Evolutionary conservation across 2,797 vertebrate species (phyloP), one percentile per base, ranked within the genome.

Genomic region (Anguilla anguilla): DNA sequence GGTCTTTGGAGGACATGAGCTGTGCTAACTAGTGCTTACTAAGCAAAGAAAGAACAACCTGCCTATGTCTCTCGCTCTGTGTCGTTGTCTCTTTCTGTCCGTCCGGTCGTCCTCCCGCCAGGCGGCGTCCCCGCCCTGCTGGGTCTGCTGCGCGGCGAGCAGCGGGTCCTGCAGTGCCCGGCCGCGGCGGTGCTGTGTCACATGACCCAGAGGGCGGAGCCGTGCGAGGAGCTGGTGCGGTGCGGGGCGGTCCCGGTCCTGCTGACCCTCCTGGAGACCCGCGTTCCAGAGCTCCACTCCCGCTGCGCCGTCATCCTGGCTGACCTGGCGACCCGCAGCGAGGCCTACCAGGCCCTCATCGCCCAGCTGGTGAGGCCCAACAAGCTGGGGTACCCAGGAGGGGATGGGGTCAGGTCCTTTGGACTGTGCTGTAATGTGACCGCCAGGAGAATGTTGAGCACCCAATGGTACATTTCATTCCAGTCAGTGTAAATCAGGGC

Each of bases 161-260:
- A 86, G 87, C 90, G 92, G 83, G 88, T 92, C 74, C 77, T 96
- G 84, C 92, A 94, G 85, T 95, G 95, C 89, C 90, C 96, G 88
- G 92, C 93, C 1, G 74, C 94, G 9, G 95, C 96, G 17, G 91
- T 96, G 77, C 46, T 97, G 91, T 96, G 96, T 83, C 96, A 96
- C 83, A 93, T 96, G 89, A 94, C 96, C 3, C 93, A 90, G 64
- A 92, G 95, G 0, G 11, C 4, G 0, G 77, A 88, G 3, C 89
- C 94, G n/a, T 93, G 93, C 22, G 88, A 88, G 64, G 93, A 92
- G 19, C 53, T 96, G n/a, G 93, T 95, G 25, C 89, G 91, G 7
- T 88, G 92, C 0, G 92, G 88, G 25, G 94, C 93, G 5, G 91
- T 95, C 35, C 92, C 93, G 0, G 92, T 92, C 1, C 72, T 97